A percentile compares a stretch with the other conserved stretches of the same genome.
Conservation (phyloP, 2,888 invertebrate species). For the Hypsopygia costalis region DNA sequence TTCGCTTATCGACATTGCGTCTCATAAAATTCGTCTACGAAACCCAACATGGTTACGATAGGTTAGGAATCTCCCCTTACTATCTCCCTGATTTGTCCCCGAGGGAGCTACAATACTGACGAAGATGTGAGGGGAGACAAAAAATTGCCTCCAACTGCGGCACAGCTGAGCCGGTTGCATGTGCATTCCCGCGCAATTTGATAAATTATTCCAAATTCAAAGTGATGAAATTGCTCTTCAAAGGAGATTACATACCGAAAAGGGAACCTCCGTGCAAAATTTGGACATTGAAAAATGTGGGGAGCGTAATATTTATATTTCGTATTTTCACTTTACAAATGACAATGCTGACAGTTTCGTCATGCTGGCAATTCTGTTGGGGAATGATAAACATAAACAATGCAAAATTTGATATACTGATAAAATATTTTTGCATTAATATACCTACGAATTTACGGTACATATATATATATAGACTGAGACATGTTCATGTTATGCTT, state of each 20-base stretch:
- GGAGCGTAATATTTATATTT: conserved; percentile 15
- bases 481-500: too few relatives aligned
- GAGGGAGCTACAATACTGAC: conserved; percentile 51
- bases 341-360: not conserved
- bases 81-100: conserved; percentile 54
- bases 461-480: too few relatives aligned
- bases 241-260: conserved; percentile 39
- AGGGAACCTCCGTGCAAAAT: conserved; percentile 13
- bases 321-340: not conserved
- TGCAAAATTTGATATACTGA: too few relatives aligned
- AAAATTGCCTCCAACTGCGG: conserved; percentile 60
- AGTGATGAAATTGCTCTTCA: conserved; percentile 55
- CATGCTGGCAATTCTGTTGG: too few relatives aligned
- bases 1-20: conserved; percentile 45
- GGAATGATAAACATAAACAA: too few relatives aligned
- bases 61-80: conserved; percentile 36
- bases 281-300: conserved; percentile 20
- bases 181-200: conserved; percentile 65
- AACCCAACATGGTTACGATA: conserved; percentile 45
- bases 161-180: conserved; percentile 68
- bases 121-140: conserved; percentile 51
- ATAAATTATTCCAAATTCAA: conserved; percentile 69
- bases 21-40: conserved; percentile 37
- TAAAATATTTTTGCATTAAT: too few relatives aligned
- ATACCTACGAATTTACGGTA: too few relatives aligned